Evolutionary conservation across 2,888 invertebrate genomes (phyloP).

Genomic region (Pyrochroa serraticornis): DNA sequence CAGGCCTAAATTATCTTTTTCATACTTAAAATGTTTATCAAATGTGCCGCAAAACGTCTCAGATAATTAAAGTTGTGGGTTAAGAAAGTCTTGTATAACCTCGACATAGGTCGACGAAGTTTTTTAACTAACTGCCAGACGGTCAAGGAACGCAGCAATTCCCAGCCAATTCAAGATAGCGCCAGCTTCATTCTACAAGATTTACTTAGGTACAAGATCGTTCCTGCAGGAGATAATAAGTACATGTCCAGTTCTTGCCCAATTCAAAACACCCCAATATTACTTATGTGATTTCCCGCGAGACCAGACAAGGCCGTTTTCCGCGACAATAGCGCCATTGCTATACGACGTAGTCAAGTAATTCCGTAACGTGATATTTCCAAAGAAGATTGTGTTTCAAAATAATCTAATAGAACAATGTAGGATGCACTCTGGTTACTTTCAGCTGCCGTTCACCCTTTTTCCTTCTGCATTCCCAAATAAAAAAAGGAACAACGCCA

Average conservation of each 20-base stretch:
- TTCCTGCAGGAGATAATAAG: too few species aligned
- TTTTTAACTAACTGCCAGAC: too few species aligned
- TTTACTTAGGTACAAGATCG: too few species aligned
- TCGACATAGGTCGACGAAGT: too few species aligned
- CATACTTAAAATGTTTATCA: too few species aligned
- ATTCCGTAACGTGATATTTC: conserved; percentile 39
- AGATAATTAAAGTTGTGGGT: too few species aligned
- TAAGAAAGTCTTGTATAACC: too few species aligned
- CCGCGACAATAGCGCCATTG: conserved; percentile 22
- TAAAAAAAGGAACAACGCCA: conserved; percentile 20
- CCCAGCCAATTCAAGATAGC: neutral
- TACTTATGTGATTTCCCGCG: conserved; percentile 37
- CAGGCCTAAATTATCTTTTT: too few species aligned
- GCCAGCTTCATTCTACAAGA: neutral
- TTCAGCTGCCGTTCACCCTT: conserved; percentile 29
- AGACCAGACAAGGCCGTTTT: conserved; percentile 27
- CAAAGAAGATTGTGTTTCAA: conserved; percentile 35
- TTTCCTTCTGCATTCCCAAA: conserved; percentile 22
- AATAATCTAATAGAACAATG: conserved; percentile 33
- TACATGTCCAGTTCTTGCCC: conserved; percentile 22
- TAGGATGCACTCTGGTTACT: conserved; percentile 35
- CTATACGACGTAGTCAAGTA: conserved; percentile 24
- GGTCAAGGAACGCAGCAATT: too few species aligned
- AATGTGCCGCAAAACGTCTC: too few species aligned
- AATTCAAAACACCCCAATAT: conserved; percentile 26